A percentile compares a stretch with the other conserved stretches of the same genome.
Evolutionary conservation across 2,797 vertebrate species (phyloP).

Genomic region (Sebastes vulpes): DNA sequence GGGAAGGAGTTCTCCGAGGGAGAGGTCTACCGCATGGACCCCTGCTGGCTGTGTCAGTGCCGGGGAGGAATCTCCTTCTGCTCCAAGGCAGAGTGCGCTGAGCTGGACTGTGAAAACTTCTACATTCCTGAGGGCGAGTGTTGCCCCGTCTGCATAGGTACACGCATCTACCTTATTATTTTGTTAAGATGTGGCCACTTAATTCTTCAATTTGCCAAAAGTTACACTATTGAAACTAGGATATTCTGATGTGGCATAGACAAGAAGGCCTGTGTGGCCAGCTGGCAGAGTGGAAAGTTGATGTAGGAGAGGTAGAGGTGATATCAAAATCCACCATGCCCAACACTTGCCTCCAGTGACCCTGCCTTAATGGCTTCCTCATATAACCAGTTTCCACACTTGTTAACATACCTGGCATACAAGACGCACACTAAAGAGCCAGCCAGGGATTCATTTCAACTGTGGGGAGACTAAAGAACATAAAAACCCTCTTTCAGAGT

Average conservation of each 20-base stretch:
- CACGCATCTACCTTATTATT: neutral
- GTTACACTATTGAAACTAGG: neutral
- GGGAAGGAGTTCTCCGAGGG: constrained; percentile 85
- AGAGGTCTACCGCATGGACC: constrained; percentile 88
- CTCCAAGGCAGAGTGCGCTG: constrained; percentile 87
- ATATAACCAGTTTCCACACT: constrained; percentile 47
- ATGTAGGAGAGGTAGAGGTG: neutral
- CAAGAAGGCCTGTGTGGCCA: neutral
- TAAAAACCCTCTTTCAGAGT: constrained; percentile 32
- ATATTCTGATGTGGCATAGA: neutral
- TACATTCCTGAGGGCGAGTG: constrained; percentile 89
- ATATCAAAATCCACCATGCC: constrained; percentile 9
- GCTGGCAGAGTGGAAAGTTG: neutral
- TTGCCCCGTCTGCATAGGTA: constrained; percentile 89
- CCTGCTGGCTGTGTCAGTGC: constrained; percentile 89
- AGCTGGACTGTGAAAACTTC: constrained; percentile 87
- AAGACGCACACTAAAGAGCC: constrained; percentile 26
- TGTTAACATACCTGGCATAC: constrained; percentile 57
- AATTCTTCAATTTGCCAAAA: neutral
- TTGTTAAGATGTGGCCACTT: neutral
- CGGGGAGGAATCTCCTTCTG: constrained; percentile 89
- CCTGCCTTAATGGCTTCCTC: constrained; percentile 40
- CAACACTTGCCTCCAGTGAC: constrained; percentile 11
- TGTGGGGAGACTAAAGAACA: constrained; percentile 18
- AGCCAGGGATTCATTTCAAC: constrained; percentile 47